Evolutionary conservation across 2,888 invertebrate genomes (phyloP).

Genomic region (Rugalucina vietnamica): DNA sequence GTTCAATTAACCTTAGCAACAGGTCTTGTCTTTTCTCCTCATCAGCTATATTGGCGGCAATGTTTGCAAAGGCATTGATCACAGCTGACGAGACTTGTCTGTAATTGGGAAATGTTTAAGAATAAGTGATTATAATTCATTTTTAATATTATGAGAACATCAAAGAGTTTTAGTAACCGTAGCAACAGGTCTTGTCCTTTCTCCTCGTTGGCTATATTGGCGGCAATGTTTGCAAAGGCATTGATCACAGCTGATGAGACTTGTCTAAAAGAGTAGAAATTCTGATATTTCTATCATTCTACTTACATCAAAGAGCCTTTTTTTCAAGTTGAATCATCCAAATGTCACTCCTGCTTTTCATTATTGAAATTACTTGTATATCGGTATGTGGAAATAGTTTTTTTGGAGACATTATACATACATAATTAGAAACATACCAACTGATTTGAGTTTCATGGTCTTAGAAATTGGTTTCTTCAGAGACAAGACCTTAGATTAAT

Average conservation of each 20-base stretch:
- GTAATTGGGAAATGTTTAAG: slow-evolving; percentile 48
- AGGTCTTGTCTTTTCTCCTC: slow-evolving; percentile 91
- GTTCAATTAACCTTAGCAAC: slow-evolving; percentile 94
- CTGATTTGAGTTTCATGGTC: no score
- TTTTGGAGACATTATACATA: no score
- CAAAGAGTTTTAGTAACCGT: slow-evolving; percentile 96
- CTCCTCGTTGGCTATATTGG: slow-evolving; percentile 94
- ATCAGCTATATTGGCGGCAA: slow-evolving; percentile 96
- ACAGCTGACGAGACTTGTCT: slow-evolving; percentile 96
- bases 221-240: slow-evolving; percentile 97
- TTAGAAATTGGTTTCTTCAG: no score
- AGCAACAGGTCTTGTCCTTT: slow-evolving; percentile 91
- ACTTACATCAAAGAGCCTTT: slow-evolving; percentile 98
- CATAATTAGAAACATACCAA: no score
- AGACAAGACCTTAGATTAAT: no score
- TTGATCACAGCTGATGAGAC: slow-evolving; percentile 98
- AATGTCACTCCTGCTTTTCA: no score
- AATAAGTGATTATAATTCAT: no score
- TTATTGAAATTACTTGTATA: no score
- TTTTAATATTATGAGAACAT: no score
- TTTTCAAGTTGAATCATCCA: no score
- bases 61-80: slow-evolving; percentile 97
- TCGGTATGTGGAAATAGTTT: no score
- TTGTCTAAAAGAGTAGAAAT: slow-evolving; percentile 86
- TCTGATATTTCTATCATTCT: no score